These are phyloP conservation scores for Malachius bipustulatus DNA, from an alignment of 2,888 invertebrate species.

Conservation along the genomic window DNA sequence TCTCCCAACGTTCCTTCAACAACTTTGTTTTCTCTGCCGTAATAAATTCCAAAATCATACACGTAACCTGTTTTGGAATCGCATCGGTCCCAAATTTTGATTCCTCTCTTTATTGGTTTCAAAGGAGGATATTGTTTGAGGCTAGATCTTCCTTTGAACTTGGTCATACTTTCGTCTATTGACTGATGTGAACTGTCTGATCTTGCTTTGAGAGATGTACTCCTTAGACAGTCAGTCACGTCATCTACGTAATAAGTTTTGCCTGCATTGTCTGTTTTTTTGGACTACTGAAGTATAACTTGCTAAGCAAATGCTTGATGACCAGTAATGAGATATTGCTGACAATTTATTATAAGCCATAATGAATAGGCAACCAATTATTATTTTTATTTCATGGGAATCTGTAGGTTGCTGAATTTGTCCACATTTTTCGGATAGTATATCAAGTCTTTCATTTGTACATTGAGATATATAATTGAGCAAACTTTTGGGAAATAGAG, in stretches of 20 bases:
- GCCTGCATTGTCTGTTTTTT: no score
- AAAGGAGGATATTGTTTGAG: slow-evolving; percentile 20
- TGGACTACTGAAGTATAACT: no score
- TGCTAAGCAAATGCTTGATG: neutral
- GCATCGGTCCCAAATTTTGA: slow-evolving; percentile 19
- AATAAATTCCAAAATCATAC: slow-evolving; percentile 23
- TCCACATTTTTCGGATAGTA: neutral
- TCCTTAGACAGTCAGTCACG: no score
- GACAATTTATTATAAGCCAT: slow-evolving; percentile 1
- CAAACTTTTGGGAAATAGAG: neutral
- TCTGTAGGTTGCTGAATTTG: neutral
- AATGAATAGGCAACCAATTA: neutral
- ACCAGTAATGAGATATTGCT: neutral
- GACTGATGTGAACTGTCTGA: no score
- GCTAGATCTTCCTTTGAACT: slow-evolving; percentile 13
- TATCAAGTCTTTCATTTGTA: neutral
- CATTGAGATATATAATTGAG: neutral
- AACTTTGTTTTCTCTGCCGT: slow-evolving; percentile 18
- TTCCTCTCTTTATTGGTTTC: slow-evolving; percentile 19
- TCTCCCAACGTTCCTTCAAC: slow-evolving; percentile 18
- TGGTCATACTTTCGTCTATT: slow-evolving; percentile 14
- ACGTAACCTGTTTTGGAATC: slow-evolving; percentile 19
- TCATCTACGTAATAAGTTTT: no score
- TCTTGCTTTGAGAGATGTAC: no score
- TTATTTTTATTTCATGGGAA: neutral